Evolutionary conservation across 2,888 invertebrate genomes (phyloP).

Genomic region (Scrobipalpa atriplicella): DNA sequence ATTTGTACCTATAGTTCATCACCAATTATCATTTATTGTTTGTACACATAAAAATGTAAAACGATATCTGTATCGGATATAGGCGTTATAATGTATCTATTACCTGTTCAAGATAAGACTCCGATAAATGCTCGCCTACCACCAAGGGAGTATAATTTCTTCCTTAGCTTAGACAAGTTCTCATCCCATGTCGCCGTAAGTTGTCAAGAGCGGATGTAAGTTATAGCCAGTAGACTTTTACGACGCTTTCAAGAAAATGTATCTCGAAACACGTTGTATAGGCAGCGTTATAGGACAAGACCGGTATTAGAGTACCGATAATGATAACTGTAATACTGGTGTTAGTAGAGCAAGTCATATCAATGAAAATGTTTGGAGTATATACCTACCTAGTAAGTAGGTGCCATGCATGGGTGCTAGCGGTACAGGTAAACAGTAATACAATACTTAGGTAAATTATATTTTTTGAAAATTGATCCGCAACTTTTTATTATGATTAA

Average conservation of each 20-base stretch:
- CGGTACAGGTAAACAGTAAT: too few species aligned
- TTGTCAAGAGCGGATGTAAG: slow-evolving; percentile 5
- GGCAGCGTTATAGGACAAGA: background rate
- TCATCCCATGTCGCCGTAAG: background rate
- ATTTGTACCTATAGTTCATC: too few species aligned
- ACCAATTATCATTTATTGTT: too few species aligned
- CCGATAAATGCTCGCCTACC: background rate
- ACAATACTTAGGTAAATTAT: too few species aligned
- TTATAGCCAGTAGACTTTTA: background rate
- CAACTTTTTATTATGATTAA: too few species aligned
- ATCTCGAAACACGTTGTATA: background rate
- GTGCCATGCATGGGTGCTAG: too few species aligned
- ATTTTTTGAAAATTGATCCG: too few species aligned
- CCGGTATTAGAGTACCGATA: background rate
- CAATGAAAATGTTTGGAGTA: background rate
- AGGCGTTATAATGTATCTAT: too few species aligned
- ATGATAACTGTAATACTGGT: background rate
- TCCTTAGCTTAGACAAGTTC: background rate
- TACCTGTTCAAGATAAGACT: too few species aligned
- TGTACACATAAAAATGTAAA: too few species aligned
- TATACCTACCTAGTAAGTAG: too few species aligned
- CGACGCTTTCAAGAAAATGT: slow-evolving; percentile 7
- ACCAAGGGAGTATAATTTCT: background rate
- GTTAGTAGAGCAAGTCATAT: background rate
- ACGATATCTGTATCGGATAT: too few species aligned